Base-by-base conservation (phyloP, 2,113 vertebrate species). In the Ramphastos sulfuratus region DNA sequence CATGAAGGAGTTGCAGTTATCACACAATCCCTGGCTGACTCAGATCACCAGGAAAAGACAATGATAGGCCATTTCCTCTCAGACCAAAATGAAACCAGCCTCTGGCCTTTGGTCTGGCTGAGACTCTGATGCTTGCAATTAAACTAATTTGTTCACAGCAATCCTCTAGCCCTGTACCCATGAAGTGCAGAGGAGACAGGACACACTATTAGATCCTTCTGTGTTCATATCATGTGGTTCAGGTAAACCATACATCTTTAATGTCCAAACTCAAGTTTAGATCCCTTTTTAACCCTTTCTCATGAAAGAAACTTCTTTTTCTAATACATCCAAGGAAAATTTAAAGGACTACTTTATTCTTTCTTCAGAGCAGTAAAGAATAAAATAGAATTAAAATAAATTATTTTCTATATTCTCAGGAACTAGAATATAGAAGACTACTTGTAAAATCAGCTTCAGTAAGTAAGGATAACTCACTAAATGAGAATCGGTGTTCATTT, bases 221-320 rank as follows among this genome's bases (percentile, higher is more conserved):
- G 44, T 76, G 92, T 91, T 69, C 87, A 67, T 60, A 58, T 10
- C 56, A 35, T 3, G 3, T 35, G 23, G 48, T 30, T 70, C 31
- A 89, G 70, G 66, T 90, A 63, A 88, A 64, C 82, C 66, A 61
- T 76, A 85, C 64, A 55, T 73, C 67, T 82, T 72, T 87, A 87
- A 83, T 4, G 56, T 58, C 27, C 65, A n/a, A 81, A 35, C 15
- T 4, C 18, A 83, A 50, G 31, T 52, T 72, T 69, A 64, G 25
- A 13, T 31, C 23, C 8, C 46, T 54, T 42, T 35, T 6, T 14
- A 1, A 18, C 13, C 9, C 31, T 85, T 73, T 80, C 59, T 55
- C 65, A 9, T 31, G 14, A 66, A 82, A 44, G 8, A 31, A 5
- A 6, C 1, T 27, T 20, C 25, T 25, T 58, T 73, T 65, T 24